A percentile compares a stretch with the other conserved stretches of the same genome.
phyloP scores from a whole-genome alignment of 2,113 vertebrate species.

The Ramphastos sulfuratus region DNA sequence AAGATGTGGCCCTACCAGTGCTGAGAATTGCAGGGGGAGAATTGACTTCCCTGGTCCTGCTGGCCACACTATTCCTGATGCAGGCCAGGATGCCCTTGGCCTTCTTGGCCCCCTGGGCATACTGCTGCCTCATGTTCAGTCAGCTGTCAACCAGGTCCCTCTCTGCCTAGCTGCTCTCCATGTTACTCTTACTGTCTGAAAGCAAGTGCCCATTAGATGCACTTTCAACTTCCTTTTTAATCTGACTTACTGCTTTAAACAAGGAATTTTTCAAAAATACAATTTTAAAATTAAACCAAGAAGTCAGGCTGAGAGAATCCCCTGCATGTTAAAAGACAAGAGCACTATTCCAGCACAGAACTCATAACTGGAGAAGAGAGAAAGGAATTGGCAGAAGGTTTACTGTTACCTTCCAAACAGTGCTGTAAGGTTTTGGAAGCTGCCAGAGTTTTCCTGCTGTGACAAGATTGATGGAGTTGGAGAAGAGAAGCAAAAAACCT shows the following conservation, averaged over 20 bases:
- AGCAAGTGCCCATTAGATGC: neutral
- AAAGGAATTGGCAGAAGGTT: neutral
- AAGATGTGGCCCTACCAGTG: no score
- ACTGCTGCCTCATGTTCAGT: no score
- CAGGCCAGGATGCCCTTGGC: no score
- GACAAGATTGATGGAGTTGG: neutral
- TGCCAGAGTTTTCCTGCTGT: neutral
- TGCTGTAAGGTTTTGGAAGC: neutral
- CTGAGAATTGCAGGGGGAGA: no score
- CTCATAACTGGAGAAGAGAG: neutral
- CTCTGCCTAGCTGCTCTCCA: neutral
- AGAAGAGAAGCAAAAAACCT: neutral
- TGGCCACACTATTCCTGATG: no score
- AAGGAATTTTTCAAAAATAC: neutral
- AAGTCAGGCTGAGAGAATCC: neutral
- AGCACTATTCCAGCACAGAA: neutral
- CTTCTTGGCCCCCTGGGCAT: no score
- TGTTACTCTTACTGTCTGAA: neutral
- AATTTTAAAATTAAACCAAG: neutral
- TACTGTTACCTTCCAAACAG: conserved; percentile 1
- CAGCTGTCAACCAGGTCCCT: no score
- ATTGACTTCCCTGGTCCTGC: no score
- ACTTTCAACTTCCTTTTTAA: neutral
- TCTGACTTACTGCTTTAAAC: neutral
- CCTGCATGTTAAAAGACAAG: neutral